These are phyloP conservation scores for Orchestes rusci DNA, from an alignment of 2,888 invertebrate genomes.

Conservation along the genomic window DNA sequence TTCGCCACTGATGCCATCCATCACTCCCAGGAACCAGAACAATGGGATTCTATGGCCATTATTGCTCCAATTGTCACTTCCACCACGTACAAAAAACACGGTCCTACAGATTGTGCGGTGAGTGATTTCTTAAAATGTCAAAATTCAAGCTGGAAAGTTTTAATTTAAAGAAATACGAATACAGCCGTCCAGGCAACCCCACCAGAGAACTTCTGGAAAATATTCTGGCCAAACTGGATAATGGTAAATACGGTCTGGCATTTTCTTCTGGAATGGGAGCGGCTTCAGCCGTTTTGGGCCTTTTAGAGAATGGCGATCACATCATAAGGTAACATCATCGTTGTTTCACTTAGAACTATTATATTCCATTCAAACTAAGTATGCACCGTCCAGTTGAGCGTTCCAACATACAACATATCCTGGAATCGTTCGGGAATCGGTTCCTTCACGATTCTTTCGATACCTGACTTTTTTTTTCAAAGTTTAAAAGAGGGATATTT, in stretches of 20 bases:
- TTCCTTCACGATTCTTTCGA: too few relatives aligned
- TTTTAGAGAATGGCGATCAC: slow-evolving; percentile 82
- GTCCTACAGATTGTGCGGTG: slow-evolving; percentile 75
- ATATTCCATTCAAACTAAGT: too few relatives aligned
- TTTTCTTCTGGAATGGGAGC: slow-evolving; percentile 92
- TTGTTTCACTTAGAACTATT: too few relatives aligned
- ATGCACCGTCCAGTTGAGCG: too few relatives aligned
- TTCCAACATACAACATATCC: too few relatives aligned
- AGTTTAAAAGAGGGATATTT: too few relatives aligned
- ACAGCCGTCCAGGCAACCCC: slow-evolving; percentile 72
- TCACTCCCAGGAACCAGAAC: slow-evolving; percentile 82
- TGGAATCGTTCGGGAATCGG: too few relatives aligned
- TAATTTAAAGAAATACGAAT: slow-evolving; percentile 72
- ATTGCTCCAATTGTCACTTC: slow-evolving; percentile 85
- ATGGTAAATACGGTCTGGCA: slow-evolving; percentile 72
- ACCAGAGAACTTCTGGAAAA: slow-evolving; percentile 81
- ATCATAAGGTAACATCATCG: slow-evolving; percentile 56
- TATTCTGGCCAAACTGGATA: slow-evolving; percentile 85
- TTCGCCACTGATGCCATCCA: slow-evolving; percentile 92
- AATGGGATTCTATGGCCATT: slow-evolving; percentile 80
- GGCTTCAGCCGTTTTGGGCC: slow-evolving; percentile 63
- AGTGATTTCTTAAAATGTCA: too few relatives aligned
- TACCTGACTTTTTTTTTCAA: too few relatives aligned
- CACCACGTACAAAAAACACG: slow-evolving; percentile 88
- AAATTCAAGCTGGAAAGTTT: slow-evolving; percentile 11